Evolutionary conservation across 2,797 vertebrate species (phyloP), one percentile per base, ranked within the genome.

Genomic region (Lepilemur septentrionalis): DNA sequence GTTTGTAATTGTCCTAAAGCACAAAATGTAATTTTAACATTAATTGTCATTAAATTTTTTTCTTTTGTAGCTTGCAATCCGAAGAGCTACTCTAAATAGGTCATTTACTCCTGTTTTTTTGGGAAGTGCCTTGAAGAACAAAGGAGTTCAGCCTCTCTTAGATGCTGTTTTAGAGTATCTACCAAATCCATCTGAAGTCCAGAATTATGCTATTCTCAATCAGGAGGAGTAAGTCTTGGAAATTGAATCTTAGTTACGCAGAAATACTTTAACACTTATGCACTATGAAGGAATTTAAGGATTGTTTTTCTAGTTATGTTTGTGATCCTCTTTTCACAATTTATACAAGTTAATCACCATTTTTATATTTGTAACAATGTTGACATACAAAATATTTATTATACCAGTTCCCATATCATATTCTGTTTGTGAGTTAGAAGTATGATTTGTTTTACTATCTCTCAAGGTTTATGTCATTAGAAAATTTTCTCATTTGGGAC

Each of bases 81-180:
- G 99, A 92, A 99, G 99, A 97, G 99, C 99, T 18, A 99, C 99
- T 0, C 97, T 99, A 87, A 99, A 98, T 96, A 99, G 99, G 57
- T 97, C 98, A 76, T 99, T 99, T 97, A 99, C 98, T 9, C 99
- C 99, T 0, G 99, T 99, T 17, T 98, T 99, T 63, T 98, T 99
- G 96, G 99, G 99, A 95, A 99, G 99, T 17, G 99, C 99, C 17
- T 80, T 99, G 97, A 99, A 99, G 98, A 99, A 99, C 98, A 99
- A 99, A 97, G 99, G 99, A 2, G 99, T 99, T 5, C 99, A 99
- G 96, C 99, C 99, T 0, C 98, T 99, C 11, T 96, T 99, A 97
- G 98, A 99, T 32, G 99, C 99, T 0, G 98, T 99, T 63, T 97
- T 99, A 94, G 99, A 99, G 18, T 99, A 99, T 87, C 99, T 99